These are phyloP conservation scores for Podocnemis expansa DNA, from an alignment of 2,113 vertebrate species.

Conservation along the genomic window DNA sequence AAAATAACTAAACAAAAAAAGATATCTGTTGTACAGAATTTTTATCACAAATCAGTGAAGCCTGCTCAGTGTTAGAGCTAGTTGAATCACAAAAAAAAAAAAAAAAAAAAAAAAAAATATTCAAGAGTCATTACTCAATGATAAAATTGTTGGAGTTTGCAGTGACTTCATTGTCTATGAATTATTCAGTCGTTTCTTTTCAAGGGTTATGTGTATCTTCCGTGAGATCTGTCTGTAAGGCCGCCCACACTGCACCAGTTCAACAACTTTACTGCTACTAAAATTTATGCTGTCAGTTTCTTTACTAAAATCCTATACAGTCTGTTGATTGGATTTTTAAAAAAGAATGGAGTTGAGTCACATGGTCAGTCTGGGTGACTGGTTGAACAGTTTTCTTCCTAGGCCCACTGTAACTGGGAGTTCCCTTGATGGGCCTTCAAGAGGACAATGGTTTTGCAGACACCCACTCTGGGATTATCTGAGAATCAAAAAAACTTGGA, in stretches of 20 bases:
- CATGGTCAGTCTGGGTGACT: too few species aligned
- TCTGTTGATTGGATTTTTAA: background rate
- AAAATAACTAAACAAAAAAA: background rate
- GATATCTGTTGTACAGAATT: fast-evolving
- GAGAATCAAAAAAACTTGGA: too few species aligned
- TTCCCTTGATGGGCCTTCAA: too few species aligned
- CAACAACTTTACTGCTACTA: background rate
- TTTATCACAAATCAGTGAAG: background rate
- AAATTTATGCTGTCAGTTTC: background rate
- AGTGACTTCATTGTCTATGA: background rate
- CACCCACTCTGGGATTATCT: too few species aligned
- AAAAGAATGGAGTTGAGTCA: too few species aligned
- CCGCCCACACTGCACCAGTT: fast-evolving
- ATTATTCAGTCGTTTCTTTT: fast-evolving
- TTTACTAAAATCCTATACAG: background rate
- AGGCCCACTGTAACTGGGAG: too few species aligned
- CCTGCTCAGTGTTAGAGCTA: background rate
- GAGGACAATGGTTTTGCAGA: too few species aligned
- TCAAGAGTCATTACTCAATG: background rate
- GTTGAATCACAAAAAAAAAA: background rate
- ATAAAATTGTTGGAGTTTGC: fast-evolving
- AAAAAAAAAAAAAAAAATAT: background rate
- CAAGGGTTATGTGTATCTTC: fast-evolving
- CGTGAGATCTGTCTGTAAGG: background rate
- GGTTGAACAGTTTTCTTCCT: too few species aligned